Evolutionary conservation across 2,797 vertebrate species (phyloP).

Genomic region (Chrysocyon brachyurus): DNA sequence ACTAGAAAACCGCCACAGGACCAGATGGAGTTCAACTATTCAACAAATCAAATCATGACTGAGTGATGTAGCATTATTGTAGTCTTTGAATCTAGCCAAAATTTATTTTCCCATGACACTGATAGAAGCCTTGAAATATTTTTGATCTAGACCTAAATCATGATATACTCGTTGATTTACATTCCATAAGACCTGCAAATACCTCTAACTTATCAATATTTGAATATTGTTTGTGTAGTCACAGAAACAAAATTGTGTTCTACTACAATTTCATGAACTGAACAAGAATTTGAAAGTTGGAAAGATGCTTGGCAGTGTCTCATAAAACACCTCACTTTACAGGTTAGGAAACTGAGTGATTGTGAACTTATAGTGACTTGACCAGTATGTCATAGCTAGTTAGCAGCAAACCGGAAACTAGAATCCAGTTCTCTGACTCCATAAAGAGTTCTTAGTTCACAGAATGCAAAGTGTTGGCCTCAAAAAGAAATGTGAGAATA

Average conservation of each 20-base stretch:
- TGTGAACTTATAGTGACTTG: constrained; percentile 7
- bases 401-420: not conserved
- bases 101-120: constrained; percentile 33
- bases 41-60: not conserved
- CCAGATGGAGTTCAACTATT: not conserved
- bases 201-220: not conserved
- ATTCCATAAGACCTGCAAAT: not conserved
- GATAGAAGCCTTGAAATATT: not conserved
- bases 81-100: constrained; percentile 15
- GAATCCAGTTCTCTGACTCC: constrained; percentile 3
- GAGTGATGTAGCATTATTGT: not conserved
- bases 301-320: not conserved
- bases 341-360: not conserved
- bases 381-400: not conserved
- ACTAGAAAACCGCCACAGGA: not conserved
- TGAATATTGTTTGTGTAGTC: not conserved
- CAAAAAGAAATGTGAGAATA: not conserved
- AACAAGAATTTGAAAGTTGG: constrained; percentile 17
- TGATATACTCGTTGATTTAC: constrained; percentile 7
- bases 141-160: constrained; percentile 24
- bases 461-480: not conserved
- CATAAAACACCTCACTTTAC: not conserved
- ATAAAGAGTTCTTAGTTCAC: not conserved
- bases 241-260: not conserved
- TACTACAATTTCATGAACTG: not conserved